phyloP scores from a whole-genome alignment of 2,888 invertebrate genomes.

The Lepeophtheirus nordmannii region DNA sequence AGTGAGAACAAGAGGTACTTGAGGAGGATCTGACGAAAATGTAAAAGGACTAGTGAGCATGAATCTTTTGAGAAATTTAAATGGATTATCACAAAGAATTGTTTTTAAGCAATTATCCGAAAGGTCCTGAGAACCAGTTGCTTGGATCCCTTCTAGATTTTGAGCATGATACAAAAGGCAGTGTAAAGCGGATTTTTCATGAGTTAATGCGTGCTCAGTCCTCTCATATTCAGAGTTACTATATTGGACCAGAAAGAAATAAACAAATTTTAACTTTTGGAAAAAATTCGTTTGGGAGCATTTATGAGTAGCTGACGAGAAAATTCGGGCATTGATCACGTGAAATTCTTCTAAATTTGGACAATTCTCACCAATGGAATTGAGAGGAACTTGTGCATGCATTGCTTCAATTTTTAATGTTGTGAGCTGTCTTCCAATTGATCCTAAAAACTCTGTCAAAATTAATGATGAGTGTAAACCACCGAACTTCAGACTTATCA shows the following conservation, averaged over 20 bases:
- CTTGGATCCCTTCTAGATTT: background rate
- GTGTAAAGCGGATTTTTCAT: constrained; percentile 1
- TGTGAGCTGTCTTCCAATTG: background rate
- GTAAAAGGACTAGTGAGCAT: background rate
- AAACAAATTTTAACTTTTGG: background rate
- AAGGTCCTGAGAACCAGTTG: background rate
- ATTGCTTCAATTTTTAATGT: constrained; percentile 2
- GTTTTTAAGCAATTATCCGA: background rate
- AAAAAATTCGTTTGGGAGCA: background rate
- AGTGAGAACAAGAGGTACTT: constrained; percentile 1
- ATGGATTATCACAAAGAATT: background rate
- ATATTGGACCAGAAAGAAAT: constrained; percentile 10
- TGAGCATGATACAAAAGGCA: background rate
- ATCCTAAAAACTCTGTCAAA: background rate
- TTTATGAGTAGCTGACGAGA: background rate
- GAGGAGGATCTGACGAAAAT: background rate
- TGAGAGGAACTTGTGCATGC: background rate
- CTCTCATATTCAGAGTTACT: too few species aligned
- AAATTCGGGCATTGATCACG: background rate
- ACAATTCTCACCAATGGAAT: background rate
- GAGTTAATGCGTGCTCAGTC: background rate
- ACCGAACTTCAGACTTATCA: background rate
- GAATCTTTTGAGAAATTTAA: background rate
- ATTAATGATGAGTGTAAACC: background rate
- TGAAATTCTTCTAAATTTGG: background rate